Percentiles rank a stretch among this genome's conserved stretches.
Conservation (phyloP, 2,113 vertebrate genomes). For the Clarias macrocephalus region DNA sequence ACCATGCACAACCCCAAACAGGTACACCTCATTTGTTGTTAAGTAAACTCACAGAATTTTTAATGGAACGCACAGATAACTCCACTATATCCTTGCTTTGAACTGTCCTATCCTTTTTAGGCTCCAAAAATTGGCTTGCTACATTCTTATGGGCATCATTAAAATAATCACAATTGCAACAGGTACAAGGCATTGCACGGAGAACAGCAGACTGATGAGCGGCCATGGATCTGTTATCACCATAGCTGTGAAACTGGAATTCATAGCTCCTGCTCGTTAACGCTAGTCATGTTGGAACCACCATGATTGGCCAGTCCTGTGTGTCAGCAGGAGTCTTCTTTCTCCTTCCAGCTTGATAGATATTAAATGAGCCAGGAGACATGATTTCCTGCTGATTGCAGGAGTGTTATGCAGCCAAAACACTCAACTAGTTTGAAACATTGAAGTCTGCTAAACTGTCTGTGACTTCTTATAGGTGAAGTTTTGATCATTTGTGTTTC, state of each 20-base stretch:
- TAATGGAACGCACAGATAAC: neutral
- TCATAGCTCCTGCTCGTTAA: conserved; percentile 51
- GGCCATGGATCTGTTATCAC: conserved; percentile 32
- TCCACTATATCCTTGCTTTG: neutral
- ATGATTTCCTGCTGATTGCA: conserved; percentile 41
- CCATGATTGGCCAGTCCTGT: conserved; percentile 57
- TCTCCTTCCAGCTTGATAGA: conserved; percentile 39
- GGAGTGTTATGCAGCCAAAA: conserved; percentile 39
- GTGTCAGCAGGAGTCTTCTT: conserved; percentile 47
- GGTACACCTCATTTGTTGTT: conserved; percentile 66
- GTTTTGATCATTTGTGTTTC: conserved; percentile 4
- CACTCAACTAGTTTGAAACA: conserved; percentile 10
- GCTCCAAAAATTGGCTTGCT: neutral
- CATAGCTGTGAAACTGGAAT: conserved; percentile 23
- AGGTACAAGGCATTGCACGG: conserved; percentile 22
- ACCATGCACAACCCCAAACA: conserved; percentile 83
- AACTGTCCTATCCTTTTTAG: conserved; percentile 74
- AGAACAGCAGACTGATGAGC: conserved; percentile 37
- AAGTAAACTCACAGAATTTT: neutral
- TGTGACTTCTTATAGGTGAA: conserved; percentile 3
- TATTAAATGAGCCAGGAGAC: conserved; percentile 41
- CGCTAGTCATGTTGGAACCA: conserved; percentile 46
- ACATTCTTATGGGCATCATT: conserved; percentile 44
- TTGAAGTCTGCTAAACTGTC: conserved; percentile 18
- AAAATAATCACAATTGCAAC: conserved; percentile 34